These are phyloP conservation scores for Drosophila mettleri DNA, from an alignment of 2,888 invertebrate genomes.

Conservation along the genomic window DNA sequence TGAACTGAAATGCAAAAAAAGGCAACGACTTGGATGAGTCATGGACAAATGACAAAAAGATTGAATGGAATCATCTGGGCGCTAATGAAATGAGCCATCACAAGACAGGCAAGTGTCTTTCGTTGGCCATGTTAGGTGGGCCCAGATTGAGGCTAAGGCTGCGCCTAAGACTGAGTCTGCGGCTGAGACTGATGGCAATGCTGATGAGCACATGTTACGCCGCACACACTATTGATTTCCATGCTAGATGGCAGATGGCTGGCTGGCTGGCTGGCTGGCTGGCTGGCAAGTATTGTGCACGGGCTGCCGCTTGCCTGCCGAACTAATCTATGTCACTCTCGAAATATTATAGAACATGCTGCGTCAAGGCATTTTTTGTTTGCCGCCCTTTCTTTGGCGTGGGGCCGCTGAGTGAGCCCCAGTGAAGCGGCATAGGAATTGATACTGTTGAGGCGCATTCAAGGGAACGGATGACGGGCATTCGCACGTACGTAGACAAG, in stretches of 20 bases:
- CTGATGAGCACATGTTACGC: conserved; percentile 10
- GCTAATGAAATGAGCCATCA: conserved; percentile 8
- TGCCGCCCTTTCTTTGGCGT: not conserved
- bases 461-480: not conserved
- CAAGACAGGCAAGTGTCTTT: not conserved
- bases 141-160: not conserved
- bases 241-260: not conserved
- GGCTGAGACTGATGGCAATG: not conserved
- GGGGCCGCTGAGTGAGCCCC: not conserved
- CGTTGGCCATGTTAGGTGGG: not conserved
- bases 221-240: conserved; percentile 28
- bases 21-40: not conserved
- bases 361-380: conserved; percentile 56
- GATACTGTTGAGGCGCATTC: conserved; percentile 31
- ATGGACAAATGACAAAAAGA: not conserved
- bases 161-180: not conserved
- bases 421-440: conserved; percentile 31
- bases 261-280: too few relatives aligned
- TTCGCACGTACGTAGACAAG: conserved; percentile 3
- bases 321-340: conserved; percentile 52
- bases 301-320: not conserved
- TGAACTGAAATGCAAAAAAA: conserved; percentile 26
- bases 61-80: not conserved
- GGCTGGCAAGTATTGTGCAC: not conserved
- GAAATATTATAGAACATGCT: conserved; percentile 62